phyloP scores from a whole-genome alignment of 2,888 invertebrate species.

The Saturnia japonica region DNA sequence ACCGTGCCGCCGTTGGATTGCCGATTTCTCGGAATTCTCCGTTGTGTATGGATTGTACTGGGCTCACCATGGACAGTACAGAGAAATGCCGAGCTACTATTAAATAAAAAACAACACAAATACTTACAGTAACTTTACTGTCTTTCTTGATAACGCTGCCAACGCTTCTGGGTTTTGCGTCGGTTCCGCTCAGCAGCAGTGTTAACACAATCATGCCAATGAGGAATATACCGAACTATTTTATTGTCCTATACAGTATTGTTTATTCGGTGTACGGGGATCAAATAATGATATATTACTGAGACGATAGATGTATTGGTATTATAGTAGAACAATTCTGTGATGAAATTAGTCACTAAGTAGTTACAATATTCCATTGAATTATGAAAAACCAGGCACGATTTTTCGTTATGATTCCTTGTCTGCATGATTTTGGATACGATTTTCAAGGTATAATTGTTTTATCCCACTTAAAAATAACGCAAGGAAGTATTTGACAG shows the following conservation, averaged over 20 bases:
- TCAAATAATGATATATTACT: not conserved
- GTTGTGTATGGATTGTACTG: too few relatives aligned
- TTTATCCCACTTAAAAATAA: not conserved
- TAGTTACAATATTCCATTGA: not conserved
- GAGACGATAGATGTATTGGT: not conserved
- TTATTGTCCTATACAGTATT: conserved; percentile 31
- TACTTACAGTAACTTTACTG: conserved; percentile 29
- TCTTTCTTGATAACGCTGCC: conserved; percentile 32
- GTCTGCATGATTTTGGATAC: not conserved
- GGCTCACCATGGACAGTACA: too few relatives aligned
- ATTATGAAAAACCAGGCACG: not conserved
- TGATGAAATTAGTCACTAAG: not conserved
- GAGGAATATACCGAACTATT: conserved; percentile 34
- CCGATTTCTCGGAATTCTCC: too few relatives aligned
- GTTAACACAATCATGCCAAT: conserved; percentile 37
- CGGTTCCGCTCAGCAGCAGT: conserved; percentile 32
- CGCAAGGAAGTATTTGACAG: not conserved
- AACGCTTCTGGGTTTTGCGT: conserved; percentile 34
- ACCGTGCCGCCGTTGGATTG: too few relatives aligned
- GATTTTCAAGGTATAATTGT: not conserved
- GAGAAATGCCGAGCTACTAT: too few relatives aligned
- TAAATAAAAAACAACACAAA: not conserved
- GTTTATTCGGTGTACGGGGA: not conserved
- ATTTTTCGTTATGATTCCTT: not conserved
- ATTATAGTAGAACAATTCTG: not conserved